These are phyloP conservation scores for Saccopteryx bilineata DNA, from an alignment of 2,113 vertebrate genomes.

Conservation along the genomic window DNA sequence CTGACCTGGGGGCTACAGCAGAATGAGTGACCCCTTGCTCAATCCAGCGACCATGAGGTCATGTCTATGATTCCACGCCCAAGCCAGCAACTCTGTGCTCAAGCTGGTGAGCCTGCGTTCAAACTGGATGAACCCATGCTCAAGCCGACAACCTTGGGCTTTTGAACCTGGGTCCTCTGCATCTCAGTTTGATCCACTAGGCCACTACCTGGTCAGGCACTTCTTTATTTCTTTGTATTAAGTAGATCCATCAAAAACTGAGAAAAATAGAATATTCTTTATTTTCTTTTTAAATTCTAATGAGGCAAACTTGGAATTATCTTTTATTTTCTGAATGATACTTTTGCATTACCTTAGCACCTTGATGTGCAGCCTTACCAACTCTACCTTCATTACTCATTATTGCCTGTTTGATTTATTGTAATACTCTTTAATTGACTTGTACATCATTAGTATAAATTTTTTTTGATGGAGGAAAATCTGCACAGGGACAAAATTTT, in stretches of 20 bases:
- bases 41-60: no score
- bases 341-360: not conserved
- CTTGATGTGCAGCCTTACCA: not conserved
- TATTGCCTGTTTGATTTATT: not conserved
- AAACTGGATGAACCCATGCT: no score
- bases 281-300: not conserved
- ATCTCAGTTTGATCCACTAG: no score
- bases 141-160: no score
- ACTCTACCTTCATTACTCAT: not conserved
- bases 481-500: not conserved
- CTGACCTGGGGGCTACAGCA: no score
- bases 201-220: not conserved
- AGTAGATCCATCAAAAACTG: not conserved
- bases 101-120: no score
- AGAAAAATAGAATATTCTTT: not conserved
- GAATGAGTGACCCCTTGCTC: no score
- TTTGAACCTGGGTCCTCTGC: no score
- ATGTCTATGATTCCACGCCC: no score
- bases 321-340: not conserved
- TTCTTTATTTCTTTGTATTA: conserved; percentile 3
- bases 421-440: not conserved
- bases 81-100: no score
- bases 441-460: not conserved
- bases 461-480: not conserved
- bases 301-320: not conserved